Evolutionary conservation across 2,888 invertebrate genomes (phyloP).

Genomic region (Caenorhabditis sp.): DNA sequence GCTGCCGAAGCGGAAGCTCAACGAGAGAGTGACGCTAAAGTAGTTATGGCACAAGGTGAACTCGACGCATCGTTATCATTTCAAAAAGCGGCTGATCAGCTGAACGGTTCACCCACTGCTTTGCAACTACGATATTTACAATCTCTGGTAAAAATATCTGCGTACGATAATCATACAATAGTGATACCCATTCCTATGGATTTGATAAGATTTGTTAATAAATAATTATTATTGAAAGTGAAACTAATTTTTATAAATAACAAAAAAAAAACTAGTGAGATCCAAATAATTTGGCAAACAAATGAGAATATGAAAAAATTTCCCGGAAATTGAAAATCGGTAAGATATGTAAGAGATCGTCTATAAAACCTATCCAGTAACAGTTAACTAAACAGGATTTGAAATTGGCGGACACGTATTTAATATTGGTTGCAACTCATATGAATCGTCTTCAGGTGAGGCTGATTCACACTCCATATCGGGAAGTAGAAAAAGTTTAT

Average conservation of each 20-base stretch:
- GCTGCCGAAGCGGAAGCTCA: constrained; percentile 66
- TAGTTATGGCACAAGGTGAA: constrained; percentile 60
- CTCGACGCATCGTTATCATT: constrained; percentile 59
- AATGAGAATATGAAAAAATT: background rate
- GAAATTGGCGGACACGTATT: constrained; percentile 7
- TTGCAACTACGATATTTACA: constrained; percentile 61
- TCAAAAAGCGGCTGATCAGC: constrained; percentile 54
- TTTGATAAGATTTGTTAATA: background rate
- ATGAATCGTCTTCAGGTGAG: constrained; percentile 26
- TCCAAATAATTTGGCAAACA: constrained; percentile 5
- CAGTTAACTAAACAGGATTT: constrained; percentile 25
- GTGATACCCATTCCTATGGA: constrained; percentile 56
- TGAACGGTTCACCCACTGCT: constrained; percentile 54
- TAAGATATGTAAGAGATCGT: background rate
- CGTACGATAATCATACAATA: constrained; percentile 61
- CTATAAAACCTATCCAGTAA: background rate
- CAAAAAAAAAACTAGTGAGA: constrained; percentile 8
- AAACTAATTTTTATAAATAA: background rate
- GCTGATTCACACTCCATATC: constrained; percentile 26
- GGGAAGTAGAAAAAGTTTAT: constrained; percentile 42
- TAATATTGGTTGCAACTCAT: constrained; percentile 35
- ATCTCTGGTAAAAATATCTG: constrained; percentile 60
- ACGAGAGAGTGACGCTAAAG: constrained; percentile 61
- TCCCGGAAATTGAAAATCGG: background rate
- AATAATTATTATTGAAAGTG: background rate